Conservation (phyloP, 2,888 invertebrate genomes). For the Parnassius mnemosyne region DNA sequence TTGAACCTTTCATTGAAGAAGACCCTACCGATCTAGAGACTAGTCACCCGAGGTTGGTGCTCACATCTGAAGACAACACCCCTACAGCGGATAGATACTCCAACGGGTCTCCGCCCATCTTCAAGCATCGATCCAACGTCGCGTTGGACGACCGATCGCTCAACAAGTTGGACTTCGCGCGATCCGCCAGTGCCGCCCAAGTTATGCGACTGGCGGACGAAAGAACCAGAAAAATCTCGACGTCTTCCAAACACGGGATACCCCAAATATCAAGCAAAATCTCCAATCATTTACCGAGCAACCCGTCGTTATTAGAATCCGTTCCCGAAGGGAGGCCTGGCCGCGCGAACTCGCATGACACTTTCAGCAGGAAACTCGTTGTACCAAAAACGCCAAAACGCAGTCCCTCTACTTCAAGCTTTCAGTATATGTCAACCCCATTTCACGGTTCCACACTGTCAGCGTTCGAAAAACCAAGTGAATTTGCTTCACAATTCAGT, state of each 20-base stretch:
- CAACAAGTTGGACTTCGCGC: constrained; percentile 65
- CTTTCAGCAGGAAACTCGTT: constrained; percentile 61
- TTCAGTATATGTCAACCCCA: constrained; percentile 91
- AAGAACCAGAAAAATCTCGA: constrained; percentile 59
- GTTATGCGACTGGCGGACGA: constrained; percentile 71
- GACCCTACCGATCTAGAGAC: constrained; percentile 54
- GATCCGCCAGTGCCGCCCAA: constrained; percentile 87
- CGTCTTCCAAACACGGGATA: constrained; percentile 65
- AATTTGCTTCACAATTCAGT: constrained; percentile 89
- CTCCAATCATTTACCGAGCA: constrained; percentile 82
- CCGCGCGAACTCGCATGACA: constrained; percentile 60
- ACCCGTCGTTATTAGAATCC: constrained; percentile 82
- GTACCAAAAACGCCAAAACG: constrained; percentile 80
- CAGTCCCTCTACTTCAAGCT: constrained; percentile 89
- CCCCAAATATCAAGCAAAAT: constrained; percentile 82
- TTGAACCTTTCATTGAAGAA: constrained; percentile 66
- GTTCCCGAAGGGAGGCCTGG: constrained; percentile 83
- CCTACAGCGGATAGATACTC: constrained; percentile 42
- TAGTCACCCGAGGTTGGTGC: constrained; percentile 48
- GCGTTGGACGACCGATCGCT: constrained; percentile 47
- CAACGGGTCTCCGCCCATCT: constrained; percentile 65
- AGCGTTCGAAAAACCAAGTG: constrained; percentile 87
- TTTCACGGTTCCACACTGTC: constrained; percentile 92
- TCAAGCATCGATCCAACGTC: constrained; percentile 52
- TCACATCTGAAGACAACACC: constrained; percentile 54